phyloP scores from a whole-genome alignment of 2,113 vertebrate species.

The Takifugu flavidus region DNA sequence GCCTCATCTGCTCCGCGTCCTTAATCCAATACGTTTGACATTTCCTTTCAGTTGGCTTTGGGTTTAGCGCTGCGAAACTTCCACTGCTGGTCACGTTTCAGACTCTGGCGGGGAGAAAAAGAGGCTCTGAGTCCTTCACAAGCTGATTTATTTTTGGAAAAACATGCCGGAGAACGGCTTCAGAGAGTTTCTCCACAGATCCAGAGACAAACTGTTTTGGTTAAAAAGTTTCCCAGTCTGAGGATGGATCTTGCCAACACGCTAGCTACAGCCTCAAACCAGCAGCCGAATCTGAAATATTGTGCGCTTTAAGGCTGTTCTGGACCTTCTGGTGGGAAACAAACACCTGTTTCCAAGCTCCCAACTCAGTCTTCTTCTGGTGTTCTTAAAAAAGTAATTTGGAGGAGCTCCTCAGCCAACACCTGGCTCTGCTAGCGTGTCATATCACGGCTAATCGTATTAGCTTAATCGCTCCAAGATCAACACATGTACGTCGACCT shows the following conservation, averaged over 20 bases:
- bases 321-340: background rate
- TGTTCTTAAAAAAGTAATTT: slow-evolving; percentile 7
- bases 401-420: slow-evolving; percentile 26
- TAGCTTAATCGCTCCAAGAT: slow-evolving; percentile 63
- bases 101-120: too few relatives aligned
- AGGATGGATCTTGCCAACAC: too few relatives aligned
- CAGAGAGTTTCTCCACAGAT: background rate
- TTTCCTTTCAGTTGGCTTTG: background rate
- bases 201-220: too few relatives aligned
- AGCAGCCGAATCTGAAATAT: too few relatives aligned
- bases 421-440: slow-evolving; percentile 62
- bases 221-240: too few relatives aligned
- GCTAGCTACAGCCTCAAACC: too few relatives aligned
- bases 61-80: too few relatives aligned
- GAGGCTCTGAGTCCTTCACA: too few relatives aligned
- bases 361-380: background rate
- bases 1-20: background rate
- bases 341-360: slow-evolving; percentile 4
- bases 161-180: too few relatives aligned
- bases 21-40: background rate
- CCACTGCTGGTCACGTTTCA: too few relatives aligned
- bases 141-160: too few relatives aligned
- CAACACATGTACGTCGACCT: slow-evolving; percentile 58
- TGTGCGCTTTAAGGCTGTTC: background rate
- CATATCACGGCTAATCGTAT: slow-evolving; percentile 60